phyloP scores from a whole-genome alignment of 1,140 invertebrate species.

The Euschistus heros region DNA sequence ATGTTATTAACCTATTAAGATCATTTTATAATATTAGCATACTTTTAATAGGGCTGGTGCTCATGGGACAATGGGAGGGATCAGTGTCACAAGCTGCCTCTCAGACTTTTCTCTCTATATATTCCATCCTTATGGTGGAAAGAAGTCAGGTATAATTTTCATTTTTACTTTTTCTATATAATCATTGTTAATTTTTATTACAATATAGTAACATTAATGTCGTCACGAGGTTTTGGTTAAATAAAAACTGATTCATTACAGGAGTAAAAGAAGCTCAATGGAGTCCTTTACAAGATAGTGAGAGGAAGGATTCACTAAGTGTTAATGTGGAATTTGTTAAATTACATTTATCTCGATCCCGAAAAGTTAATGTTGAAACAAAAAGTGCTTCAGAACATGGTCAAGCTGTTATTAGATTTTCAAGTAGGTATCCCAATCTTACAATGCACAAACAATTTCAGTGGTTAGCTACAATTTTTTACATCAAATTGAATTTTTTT shows the following conservation, averaged over 20 bases:
- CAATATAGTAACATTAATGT: too few species aligned
- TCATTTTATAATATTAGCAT: neutral
- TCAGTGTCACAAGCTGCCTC: conserved; percentile 87
- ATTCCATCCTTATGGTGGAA: conserved; percentile 93
- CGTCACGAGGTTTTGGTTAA: too few species aligned
- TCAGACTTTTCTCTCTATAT: conserved; percentile 96
- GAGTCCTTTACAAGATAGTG: conserved; percentile 75
- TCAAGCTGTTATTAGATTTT: conserved; percentile 77
- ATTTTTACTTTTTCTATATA: too few species aligned
- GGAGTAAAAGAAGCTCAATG: conserved; percentile 67
- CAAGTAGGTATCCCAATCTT: conserved; percentile 50
- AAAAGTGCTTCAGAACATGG: conserved; percentile 44
- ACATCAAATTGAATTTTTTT: too few species aligned
- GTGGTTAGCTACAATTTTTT: too few species aligned
- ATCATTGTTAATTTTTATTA: too few species aligned
- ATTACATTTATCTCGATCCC: conserved; percentile 80
- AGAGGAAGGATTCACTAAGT: conserved; percentile 88
- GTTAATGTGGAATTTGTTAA: conserved; percentile 96
- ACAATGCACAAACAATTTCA: too few species aligned
- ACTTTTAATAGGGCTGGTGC: conserved; percentile 34
- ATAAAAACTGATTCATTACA: conserved; percentile 10
- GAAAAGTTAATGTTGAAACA: conserved; percentile 64
- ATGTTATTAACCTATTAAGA: neutral
- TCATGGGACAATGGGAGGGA: conserved; percentile 64
- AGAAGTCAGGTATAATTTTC: conserved; percentile 50